Percentiles rank a stretch among this genome's conserved stretches.
These are phyloP conservation scores for Notiomystis cincta DNA, from an alignment of 2,113 vertebrate species.

Conservation along the genomic window DNA sequence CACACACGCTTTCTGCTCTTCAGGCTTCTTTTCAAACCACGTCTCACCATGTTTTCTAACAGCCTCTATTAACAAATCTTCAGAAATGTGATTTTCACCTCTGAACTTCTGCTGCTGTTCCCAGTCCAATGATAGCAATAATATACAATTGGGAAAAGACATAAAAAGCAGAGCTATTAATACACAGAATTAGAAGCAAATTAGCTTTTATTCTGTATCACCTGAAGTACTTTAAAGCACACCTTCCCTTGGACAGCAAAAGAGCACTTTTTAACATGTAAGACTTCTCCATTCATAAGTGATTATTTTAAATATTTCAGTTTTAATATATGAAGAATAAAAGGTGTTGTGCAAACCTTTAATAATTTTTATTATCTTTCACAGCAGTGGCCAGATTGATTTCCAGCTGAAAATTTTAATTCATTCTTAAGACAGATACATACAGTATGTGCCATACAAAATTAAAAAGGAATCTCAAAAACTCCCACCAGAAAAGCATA, in stretches of 20 bases:
- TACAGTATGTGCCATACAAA: not conserved
- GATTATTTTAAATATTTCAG: not conserved
- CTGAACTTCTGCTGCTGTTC: not conserved
- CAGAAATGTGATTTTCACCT: not conserved
- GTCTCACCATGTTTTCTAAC: not conserved
- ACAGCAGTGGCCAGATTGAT: not conserved
- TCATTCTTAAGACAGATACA: not conserved
- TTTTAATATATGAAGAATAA: not conserved
- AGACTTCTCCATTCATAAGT: not conserved
- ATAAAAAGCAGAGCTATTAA: not conserved
- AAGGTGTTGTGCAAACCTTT: not conserved
- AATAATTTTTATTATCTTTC: not conserved
- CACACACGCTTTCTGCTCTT: not conserved
- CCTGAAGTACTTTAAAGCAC: not conserved
- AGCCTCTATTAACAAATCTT: not conserved
- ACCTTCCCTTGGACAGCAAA: not conserved
- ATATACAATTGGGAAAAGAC: not conserved
- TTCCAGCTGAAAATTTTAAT: not conserved
- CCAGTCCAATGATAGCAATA: not conserved
- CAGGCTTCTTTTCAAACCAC: not conserved
- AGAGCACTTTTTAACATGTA: not conserved
- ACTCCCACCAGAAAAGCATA: rapidly evolving
- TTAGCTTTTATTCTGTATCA: not conserved
- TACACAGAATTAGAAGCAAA: not conserved
- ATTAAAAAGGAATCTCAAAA: not conserved